phyloP scores from a whole-genome alignment of 1,140 invertebrate species.

The Globodera ellingtonae region DNA sequence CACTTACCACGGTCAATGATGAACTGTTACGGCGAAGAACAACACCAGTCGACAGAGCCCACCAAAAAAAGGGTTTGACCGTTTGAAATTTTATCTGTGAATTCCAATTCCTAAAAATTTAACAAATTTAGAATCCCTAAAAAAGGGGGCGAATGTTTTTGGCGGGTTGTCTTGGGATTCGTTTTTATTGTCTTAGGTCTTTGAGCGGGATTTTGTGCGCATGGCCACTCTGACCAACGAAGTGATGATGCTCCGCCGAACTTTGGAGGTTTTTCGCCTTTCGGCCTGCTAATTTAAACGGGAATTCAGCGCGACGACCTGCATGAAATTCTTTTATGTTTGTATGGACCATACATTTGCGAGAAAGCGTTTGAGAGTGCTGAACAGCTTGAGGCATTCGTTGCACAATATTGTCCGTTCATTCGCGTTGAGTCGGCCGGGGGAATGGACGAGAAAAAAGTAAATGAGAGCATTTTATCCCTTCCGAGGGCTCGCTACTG shows the following conservation, averaged over 20 bases:
- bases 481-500: too few relatives aligned
- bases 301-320: not conserved
- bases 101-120: too few relatives aligned
- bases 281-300: not conserved
- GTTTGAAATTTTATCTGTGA: too few relatives aligned
- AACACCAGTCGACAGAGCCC: not conserved
- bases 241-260: not conserved
- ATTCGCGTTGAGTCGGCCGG: not conserved
- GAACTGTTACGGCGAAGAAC: not conserved
- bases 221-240: not conserved
- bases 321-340: not conserved
- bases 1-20: too few relatives aligned
- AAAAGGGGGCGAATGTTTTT: too few relatives aligned
- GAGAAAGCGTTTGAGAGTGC: not conserved
- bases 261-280: not conserved
- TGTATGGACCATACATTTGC: not conserved
- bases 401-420: not conserved
- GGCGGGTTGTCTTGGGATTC: too few relatives aligned
- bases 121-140: too few relatives aligned
- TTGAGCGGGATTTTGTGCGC: not conserved
- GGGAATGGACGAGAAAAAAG: not conserved
- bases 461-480: not conserved
- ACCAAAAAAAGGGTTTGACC: not conserved
- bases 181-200: not conserved
- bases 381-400: not conserved